phyloP scores from a whole-genome alignment of 1,140 invertebrate species.

The Neodiprion pinetum region DNA sequence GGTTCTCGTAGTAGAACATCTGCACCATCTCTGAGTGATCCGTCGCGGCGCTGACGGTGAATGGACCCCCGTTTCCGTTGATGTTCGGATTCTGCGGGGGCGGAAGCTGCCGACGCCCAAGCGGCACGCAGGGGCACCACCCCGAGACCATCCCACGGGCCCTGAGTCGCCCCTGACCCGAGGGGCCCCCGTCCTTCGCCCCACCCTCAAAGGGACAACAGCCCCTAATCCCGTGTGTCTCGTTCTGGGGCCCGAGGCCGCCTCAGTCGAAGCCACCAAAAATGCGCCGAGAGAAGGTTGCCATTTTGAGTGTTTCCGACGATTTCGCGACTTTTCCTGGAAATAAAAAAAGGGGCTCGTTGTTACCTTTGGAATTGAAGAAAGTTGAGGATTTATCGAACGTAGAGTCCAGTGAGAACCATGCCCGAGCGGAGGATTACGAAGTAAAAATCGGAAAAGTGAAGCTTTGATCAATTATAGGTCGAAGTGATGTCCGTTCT shows the following conservation, averaged over 20 bases:
- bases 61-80: slow-evolving; percentile 40
- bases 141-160: slow-evolving; percentile 60
- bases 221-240: neutral
- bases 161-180: slow-evolving; percentile 19
- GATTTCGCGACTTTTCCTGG: too few relatives aligned
- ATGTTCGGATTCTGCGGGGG: slow-evolving; percentile 35
- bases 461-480: too few relatives aligned
- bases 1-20: slow-evolving; percentile 76
- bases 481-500: too few relatives aligned
- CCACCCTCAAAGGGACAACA: neutral
- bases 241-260: neutral
- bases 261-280: too few relatives aligned
- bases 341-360: too few relatives aligned
- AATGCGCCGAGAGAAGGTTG: too few relatives aligned
- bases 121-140: slow-evolving; percentile 60
- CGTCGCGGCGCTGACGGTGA: slow-evolving; percentile 51
- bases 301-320: too few relatives aligned
- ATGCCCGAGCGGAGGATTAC: too few relatives aligned
- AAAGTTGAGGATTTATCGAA: too few relatives aligned
- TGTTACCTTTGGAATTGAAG: too few relatives aligned
- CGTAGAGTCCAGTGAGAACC: too few relatives aligned
- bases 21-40: slow-evolving; percentile 67
- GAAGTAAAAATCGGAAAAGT: too few relatives aligned
- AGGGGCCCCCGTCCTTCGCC: slow-evolving; percentile 5
- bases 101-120: slow-evolving; percentile 57